Evolutionary conservation across 1,140 invertebrate species (phyloP).

Genomic region (Ectropis grisescens): DNA sequence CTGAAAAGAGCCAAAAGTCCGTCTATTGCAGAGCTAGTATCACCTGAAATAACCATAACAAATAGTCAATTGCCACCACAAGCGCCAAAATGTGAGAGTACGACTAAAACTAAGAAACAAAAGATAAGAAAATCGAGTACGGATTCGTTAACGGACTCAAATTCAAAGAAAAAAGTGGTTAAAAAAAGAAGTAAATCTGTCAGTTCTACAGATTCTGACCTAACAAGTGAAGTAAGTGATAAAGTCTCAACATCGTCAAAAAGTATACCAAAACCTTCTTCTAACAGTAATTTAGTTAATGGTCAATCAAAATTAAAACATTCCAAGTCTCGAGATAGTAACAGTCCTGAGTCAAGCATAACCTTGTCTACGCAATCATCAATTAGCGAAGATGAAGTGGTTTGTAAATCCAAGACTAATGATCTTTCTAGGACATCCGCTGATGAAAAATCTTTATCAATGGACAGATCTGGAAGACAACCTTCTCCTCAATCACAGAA

Average conservation of each 20-base stretch:
- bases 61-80: conserved; percentile 72
- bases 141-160: conserved; percentile 50
- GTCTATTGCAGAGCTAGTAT: conserved; percentile 30
- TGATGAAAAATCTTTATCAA: conserved; percentile 70
- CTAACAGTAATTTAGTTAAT: conserved; percentile 28
- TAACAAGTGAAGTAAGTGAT: conserved; percentile 30
- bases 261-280: conserved; percentile 29
- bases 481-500: conserved; percentile 60
- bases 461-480: conserved; percentile 71
- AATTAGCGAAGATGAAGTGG: conserved; percentile 61
- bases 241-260: conserved; percentile 27
- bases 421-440: conserved; percentile 66
- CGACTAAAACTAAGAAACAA: conserved; percentile 58
- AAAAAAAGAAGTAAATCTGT: conserved; percentile 67
- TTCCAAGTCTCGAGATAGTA: conserved; percentile 58
- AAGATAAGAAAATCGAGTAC: conserved; percentile 52
- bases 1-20: conserved; percentile 46
- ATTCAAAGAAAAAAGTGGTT: conserved; percentile 53
- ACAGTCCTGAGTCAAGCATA: conserved; percentile 63
- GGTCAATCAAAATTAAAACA: conserved; percentile 42
- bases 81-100: conserved; percentile 69
- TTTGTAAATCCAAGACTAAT: conserved; percentile 43
- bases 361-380: conserved; percentile 59
- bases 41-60: conserved; percentile 47
- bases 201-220: conserved; percentile 70